phyloP scores from a whole-genome alignment of 2,888 invertebrate genomes.

The Melinaea menophilus region DNA sequence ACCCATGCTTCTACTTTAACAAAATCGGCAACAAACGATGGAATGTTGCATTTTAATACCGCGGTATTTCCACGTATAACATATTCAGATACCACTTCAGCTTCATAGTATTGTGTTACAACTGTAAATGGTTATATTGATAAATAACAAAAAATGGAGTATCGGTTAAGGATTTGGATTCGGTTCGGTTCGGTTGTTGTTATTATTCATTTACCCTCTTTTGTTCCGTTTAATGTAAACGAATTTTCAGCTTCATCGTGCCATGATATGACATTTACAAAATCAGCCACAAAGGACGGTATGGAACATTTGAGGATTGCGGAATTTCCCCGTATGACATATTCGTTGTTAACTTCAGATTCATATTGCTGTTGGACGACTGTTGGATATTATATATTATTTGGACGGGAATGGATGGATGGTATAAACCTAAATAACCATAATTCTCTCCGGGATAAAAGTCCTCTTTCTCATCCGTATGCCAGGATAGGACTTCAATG shows the following conservation, averaged over 20 bases:
- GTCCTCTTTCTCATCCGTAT: conserved; percentile 85
- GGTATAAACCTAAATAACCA: conserved; percentile 60
- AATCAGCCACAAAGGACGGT: conserved; percentile 95
- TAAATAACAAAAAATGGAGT: conserved; percentile 11
- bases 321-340: conserved; percentile 92
- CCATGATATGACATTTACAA: conserved; percentile 92
- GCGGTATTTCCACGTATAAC: conserved; percentile 93
- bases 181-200: conserved; percentile 21
- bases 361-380: conserved; percentile 94
- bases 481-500: conserved; percentile 89
- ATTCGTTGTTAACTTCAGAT: conserved; percentile 94
- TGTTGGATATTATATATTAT: conserved; percentile 55
- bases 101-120: conserved; percentile 92
- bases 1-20: conserved; percentile 92
- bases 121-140: conserved; percentile 75
- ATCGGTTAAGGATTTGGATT: conserved; percentile 24
- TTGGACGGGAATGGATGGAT: conserved; percentile 27
- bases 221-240: conserved; percentile 53
- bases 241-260: conserved; percentile 85
- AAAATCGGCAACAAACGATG: conserved; percentile 94
- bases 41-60: conserved; percentile 92
- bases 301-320: conserved; percentile 93
- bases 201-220: conserved; percentile 52
- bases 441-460: conserved; percentile 81
- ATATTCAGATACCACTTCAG: conserved; percentile 93